phyloP scores from a whole-genome alignment of 2,113 vertebrate species.

The Lagopus leucura region DNA sequence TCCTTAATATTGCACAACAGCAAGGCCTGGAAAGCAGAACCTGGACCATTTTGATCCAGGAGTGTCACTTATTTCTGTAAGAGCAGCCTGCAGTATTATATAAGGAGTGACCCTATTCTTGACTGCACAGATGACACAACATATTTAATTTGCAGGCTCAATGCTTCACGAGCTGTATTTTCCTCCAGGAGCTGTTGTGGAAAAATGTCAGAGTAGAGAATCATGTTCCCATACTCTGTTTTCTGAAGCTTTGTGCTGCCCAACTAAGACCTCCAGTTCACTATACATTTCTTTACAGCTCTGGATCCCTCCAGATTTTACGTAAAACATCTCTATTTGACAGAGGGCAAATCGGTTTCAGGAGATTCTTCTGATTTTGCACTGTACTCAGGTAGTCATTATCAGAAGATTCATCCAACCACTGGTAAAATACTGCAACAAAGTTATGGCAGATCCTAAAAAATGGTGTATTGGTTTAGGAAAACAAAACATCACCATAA shows the following conservation, averaged over 20 bases:
- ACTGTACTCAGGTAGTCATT: neutral
- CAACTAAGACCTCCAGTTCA: neutral
- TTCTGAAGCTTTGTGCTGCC: neutral
- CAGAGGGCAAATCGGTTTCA: neutral
- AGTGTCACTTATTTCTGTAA: neutral
- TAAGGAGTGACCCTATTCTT: neutral
- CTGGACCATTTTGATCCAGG: neutral
- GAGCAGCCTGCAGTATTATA: accelerated
- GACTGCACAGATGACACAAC: neutral
- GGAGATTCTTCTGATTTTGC: neutral
- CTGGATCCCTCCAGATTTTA: neutral
- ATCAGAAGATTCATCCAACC: neutral
- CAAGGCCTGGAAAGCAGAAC: slow-evolving; percentile 5
- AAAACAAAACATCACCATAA: neutral
- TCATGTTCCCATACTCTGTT: neutral
- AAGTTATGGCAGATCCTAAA: neutral
- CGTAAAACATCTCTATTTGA: neutral
- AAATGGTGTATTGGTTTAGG: neutral
- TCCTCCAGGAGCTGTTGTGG: neutral
- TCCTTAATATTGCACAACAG: neutral
- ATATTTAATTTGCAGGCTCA: slow-evolving; percentile 10
- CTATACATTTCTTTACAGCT: neutral
- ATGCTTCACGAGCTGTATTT: neutral
- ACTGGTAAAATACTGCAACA: neutral
- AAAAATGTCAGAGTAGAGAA: neutral